Percentiles rank a stretch among this genome's conserved stretches.
Evolutionary conservation across 2,888 invertebrate species (phyloP).

Genomic region (Neelides folsomi): DNA sequence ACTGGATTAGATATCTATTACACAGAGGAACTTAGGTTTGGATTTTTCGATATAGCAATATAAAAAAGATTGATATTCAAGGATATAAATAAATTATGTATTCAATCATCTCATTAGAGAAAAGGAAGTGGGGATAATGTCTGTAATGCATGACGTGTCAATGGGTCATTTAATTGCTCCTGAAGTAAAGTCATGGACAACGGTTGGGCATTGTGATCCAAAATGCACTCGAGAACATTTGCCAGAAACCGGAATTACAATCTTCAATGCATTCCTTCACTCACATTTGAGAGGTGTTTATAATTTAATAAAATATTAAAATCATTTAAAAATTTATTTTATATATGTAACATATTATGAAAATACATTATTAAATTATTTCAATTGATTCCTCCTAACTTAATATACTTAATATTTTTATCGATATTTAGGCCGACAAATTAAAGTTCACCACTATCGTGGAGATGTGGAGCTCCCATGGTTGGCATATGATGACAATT

Average conservation of each 20-base stretch:
- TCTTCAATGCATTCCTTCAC: constrained; percentile 10
- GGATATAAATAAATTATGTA: no score
- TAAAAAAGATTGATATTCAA: no score
- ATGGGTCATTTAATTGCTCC: constrained; percentile 1
- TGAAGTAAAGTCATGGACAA: background rate
- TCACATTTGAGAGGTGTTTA: constrained; percentile 11
- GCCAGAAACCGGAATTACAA: constrained; percentile 6
- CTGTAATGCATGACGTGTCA: background rate
- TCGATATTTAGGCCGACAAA: constrained; percentile 4
- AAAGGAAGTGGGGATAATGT: constrained; percentile 4
- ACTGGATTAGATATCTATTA: constrained; percentile 67
- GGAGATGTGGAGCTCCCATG: constrained; percentile 14
- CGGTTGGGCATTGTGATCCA: constrained; percentile 2
- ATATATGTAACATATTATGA: no score
- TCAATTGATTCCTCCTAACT: no score
- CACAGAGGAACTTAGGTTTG: constrained; percentile 52
- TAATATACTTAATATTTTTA: no score
- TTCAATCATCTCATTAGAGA: no score
- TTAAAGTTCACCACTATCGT: constrained; percentile 20
- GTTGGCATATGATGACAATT: constrained; percentile 12
- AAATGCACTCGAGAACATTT: constrained; percentile 3
- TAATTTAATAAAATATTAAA: no score
- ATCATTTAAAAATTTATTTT: no score
- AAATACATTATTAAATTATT: no score
- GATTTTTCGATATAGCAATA: no score